phyloP scores from a whole-genome alignment of 1,140 invertebrate species.

The Trichoplusia ni region DNA sequence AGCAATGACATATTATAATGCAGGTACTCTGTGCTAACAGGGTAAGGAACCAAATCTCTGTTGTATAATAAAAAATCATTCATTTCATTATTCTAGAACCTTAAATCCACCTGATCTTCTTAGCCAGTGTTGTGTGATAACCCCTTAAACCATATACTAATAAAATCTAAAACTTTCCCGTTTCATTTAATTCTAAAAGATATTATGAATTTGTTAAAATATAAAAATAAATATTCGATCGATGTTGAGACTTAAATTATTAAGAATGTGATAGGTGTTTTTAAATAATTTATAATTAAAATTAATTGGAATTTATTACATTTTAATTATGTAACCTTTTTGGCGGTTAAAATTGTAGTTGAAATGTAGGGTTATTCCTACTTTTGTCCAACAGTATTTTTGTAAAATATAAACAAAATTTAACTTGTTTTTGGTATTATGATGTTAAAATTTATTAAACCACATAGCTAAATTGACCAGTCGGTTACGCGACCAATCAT shows the following conservation, averaged over 20 bases:
- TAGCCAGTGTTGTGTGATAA: no score
- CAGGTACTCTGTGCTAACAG: no score
- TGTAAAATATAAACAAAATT: slow-evolving; percentile 35
- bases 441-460: slow-evolving; percentile 9
- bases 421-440: neutral
- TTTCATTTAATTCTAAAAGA: neutral
- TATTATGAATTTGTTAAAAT: slow-evolving; percentile 35
- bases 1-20: no score
- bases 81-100: no score
- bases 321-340: slow-evolving; percentile 30
- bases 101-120: no score
- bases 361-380: slow-evolving; percentile 44
- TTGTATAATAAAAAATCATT: no score
- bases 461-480: no score
- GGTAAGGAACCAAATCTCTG: no score
- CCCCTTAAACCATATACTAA: no score
- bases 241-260: slow-evolving; percentile 48
- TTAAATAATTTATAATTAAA: slow-evolving; percentile 41
- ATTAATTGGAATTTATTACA: slow-evolving; percentile 32
- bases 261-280: slow-evolving; percentile 51
- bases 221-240: slow-evolving; percentile 39
- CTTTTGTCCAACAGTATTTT: slow-evolving; percentile 47
- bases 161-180: no score
- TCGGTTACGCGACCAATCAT: no score
- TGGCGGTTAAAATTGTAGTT: slow-evolving; percentile 21